Percentiles rank a stretch among this genome's conserved stretches.
phyloP scores from a whole-genome alignment of 2,113 vertebrate genomes.

The Percopsis transmontana region DNA sequence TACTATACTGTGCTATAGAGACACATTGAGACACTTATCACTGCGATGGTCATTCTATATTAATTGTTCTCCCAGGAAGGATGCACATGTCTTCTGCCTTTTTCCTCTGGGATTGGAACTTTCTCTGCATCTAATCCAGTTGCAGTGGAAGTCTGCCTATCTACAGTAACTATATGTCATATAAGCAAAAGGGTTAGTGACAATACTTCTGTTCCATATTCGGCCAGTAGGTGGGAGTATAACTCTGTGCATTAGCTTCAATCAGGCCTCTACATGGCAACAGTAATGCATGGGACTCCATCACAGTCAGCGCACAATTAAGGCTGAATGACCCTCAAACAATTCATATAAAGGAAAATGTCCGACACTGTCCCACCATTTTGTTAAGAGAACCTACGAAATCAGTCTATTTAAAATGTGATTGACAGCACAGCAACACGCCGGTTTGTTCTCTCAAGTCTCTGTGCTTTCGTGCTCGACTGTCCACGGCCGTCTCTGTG shows the following conservation, averaged over 20 bases:
- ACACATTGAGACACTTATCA: no score
- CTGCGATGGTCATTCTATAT: no score
- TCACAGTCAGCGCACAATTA: constrained; percentile 19
- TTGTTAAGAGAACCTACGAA: background rate
- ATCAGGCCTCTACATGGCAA: background rate
- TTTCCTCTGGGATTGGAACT: no score
- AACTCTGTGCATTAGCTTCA: constrained; percentile 34
- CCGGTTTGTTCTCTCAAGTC: constrained; percentile 18
- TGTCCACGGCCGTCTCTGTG: constrained; percentile 52
- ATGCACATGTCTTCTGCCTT: no score
- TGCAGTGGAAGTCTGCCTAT: no score
- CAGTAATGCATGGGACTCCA: background rate
- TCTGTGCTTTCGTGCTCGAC: constrained; percentile 10
- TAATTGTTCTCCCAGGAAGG: no score
- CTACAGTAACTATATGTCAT: no score
- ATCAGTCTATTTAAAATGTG: background rate
- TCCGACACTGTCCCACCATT: background rate
- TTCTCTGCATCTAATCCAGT: no score
- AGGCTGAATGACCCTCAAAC: constrained; percentile 32
- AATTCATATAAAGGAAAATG: constrained; percentile 15
- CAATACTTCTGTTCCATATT: constrained; percentile 2
- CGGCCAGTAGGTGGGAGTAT: constrained; percentile 72
- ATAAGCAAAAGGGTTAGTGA: background rate
- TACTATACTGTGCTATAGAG: no score
- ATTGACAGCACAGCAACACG: constrained; percentile 8